Base-by-base conservation (phyloP, 2,797 vertebrate genomes). In the Lepilemur septentrionalis region DNA sequence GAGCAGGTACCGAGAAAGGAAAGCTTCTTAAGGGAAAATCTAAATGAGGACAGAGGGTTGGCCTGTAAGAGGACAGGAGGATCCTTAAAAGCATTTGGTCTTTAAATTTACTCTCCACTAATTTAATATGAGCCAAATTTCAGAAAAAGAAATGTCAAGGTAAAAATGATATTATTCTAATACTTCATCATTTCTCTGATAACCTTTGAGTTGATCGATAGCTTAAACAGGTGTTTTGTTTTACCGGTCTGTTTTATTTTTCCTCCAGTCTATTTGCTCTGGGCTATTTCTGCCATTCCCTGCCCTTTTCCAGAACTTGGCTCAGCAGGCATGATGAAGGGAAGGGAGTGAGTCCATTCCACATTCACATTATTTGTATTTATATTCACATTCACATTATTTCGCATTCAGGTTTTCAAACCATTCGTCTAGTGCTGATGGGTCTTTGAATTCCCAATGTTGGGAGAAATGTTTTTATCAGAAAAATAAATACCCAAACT, bases 151-250 rank as follows among this genome's bases (percentile, higher is more conserved):
- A 97, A 95, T 94, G 69, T 94, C 84, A 97, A 50, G 92, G 83
- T 91, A 89, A 95, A 89, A 94, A 89, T 52, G 17, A 13, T 95
- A 79, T 97, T 97, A 96, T 95, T 63, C 85, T 91, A 95, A 95
- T 92, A 85, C 28, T 88, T 93, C 80, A 70, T 96, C 80, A 93
- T 86, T 95, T 95, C 72, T 89, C 28, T 94, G 80, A 95, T 95
- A 95, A 93, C 95, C 89, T 97, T 96, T 92, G 96, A 79, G 89
- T 72, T 97, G 96, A 96, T 98, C 91, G 80, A 95, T 97, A 97
- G 91, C 93, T 72, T 92, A 79, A 81, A 70, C 87, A 90, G 61
- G 50, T 95, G 78, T 91, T 95, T 96, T 87, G 86, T 86, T 89
- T 97, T 76, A 82, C 55, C 28, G 30, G 70, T 35, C 82, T 65